A percentile compares a stretch with the other conserved stretches of the same genome.
Conservation (phyloP, 2,797 vertebrate species). For the Anisognathus igniventris region DNA sequence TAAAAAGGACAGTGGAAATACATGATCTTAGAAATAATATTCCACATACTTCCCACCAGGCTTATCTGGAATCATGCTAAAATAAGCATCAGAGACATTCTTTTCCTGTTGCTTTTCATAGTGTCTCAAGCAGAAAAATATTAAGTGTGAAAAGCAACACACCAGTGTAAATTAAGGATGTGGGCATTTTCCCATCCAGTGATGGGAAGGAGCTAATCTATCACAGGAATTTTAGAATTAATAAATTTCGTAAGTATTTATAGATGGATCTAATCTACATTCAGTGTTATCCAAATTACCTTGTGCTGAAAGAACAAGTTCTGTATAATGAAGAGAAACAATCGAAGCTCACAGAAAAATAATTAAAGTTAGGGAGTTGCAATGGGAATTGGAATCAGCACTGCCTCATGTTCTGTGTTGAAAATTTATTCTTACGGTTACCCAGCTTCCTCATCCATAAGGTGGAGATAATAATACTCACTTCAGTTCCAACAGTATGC, state of each 20-base stretch:
- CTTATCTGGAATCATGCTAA: not conserved
- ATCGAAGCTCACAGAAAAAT: slow-evolving; percentile 20
- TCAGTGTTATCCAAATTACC: slow-evolving; percentile 2
- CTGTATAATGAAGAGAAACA: slow-evolving; percentile 34
- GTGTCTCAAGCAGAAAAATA: not conserved
- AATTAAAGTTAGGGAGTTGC: slow-evolving; percentile 42
- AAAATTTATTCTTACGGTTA: slow-evolving; percentile 15
- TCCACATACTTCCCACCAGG: not conserved
- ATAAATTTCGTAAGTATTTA: not conserved
- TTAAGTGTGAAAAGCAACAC: not conserved
- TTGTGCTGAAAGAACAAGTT: slow-evolving; percentile 56
- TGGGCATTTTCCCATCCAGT: not conserved
- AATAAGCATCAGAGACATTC: not conserved
- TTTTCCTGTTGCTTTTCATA: not conserved
- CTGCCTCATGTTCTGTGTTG: not conserved
- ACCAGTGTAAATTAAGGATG: not conserved
- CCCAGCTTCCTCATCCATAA: slow-evolving; percentile 27
- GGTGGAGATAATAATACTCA: slow-evolving; percentile 2
- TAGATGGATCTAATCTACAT: slow-evolving; percentile 41
- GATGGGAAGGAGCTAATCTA: not conserved
- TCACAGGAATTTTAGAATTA: slow-evolving; percentile 6
- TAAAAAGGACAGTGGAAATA: not conserved
- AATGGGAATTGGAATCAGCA: slow-evolving; percentile 11
- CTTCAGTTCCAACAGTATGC: not conserved
- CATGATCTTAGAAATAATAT: not conserved